A percentile compares a stretch with the other conserved stretches of the same genome.
These are phyloP conservation scores for Cetonia aurata DNA, from an alignment of 2,888 invertebrate species.

Conservation along the genomic window DNA sequence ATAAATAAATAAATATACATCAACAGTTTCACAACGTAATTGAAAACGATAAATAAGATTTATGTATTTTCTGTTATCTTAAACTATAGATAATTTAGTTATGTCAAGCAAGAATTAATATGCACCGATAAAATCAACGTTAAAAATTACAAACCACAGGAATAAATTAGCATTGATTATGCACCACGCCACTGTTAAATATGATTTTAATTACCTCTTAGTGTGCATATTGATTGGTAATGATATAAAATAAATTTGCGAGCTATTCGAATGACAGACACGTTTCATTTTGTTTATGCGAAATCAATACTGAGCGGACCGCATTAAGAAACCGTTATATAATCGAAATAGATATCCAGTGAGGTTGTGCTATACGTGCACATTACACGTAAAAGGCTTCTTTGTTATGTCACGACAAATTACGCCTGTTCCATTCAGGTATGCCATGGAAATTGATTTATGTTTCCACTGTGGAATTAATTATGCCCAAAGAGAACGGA, in stretches of 20 bases:
- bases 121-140: too few relatives aligned
- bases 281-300: slow-evolving; percentile 22
- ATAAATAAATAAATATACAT: too few relatives aligned
- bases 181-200: neutral
- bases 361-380: neutral
- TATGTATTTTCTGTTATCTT: too few relatives aligned
- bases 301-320: slow-evolving; percentile 28
- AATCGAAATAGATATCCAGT: slow-evolving; percentile 15
- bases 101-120: too few relatives aligned
- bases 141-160: too few relatives aligned
- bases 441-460: slow-evolving; percentile 39
- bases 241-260: slow-evolving; percentile 19
- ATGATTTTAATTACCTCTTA: slow-evolving; percentile 17
- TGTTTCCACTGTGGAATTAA: slow-evolving; percentile 40
- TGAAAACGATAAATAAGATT: too few relatives aligned
- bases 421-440: slow-evolving; percentile 27
- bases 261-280: slow-evolving; percentile 19
- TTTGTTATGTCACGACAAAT: slow-evolving; percentile 36
- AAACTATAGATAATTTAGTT: too few relatives aligned
- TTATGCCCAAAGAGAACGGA: slow-evolving; percentile 39
- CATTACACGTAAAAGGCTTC: slow-evolving; percentile 6
- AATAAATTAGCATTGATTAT: neutral
- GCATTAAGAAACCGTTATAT: slow-evolving; percentile 11
- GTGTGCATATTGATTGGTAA: slow-evolving; percentile 28
- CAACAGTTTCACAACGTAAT: too few relatives aligned